Evolutionary conservation across 2,797 vertebrate genomes (phyloP).

Genomic region (Decapterus maruadsi): DNA sequence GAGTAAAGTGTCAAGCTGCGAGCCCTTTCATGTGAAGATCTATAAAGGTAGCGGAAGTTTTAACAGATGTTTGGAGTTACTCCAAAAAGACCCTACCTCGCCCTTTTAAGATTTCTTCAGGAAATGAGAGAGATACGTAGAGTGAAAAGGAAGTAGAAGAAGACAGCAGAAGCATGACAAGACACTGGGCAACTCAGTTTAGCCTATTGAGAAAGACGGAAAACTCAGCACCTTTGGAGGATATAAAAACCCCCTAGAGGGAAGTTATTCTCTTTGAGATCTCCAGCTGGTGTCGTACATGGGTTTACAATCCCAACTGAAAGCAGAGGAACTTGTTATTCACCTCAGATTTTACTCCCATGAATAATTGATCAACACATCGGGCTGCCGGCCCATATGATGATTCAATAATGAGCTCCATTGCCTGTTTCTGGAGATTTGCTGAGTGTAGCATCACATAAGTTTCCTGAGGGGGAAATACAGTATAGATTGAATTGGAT

Average conservation of each 20-base stretch:
- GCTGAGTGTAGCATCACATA: background rate
- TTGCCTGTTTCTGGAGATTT: conserved; percentile 20
- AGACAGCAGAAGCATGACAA: conserved; percentile 26
- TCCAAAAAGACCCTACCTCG: conserved; percentile 20
- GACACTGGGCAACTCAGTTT: conserved; percentile 6
- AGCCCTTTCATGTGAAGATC: conserved; percentile 60
- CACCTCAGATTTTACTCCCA: conserved; percentile 20
- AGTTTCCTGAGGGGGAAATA: background rate
- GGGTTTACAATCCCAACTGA: background rate
- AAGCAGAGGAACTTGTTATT: conserved; percentile 35
- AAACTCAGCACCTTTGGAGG: conserved; percentile 20
- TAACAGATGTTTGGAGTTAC: conserved; percentile 46
- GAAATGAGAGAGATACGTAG: conserved; percentile 53
- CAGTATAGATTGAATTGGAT: conserved; percentile 16
- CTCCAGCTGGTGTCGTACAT: conserved; percentile 9
- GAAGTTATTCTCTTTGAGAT: conserved; percentile 26
- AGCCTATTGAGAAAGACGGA: conserved; percentile 1
- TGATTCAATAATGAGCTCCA: conserved; percentile 52
- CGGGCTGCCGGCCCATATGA: conserved; percentile 47
- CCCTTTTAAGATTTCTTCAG: conserved; percentile 51
- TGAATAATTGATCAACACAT: conserved; percentile 53
- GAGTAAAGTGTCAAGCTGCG: conserved; percentile 9
- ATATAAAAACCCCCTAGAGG: conserved; percentile 7
- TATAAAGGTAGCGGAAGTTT: conserved; percentile 26
- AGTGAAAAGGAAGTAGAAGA: conserved; percentile 38